Base-by-base conservation (phyloP, 2,797 vertebrate species). In the Enteromius anoplus region DNA sequence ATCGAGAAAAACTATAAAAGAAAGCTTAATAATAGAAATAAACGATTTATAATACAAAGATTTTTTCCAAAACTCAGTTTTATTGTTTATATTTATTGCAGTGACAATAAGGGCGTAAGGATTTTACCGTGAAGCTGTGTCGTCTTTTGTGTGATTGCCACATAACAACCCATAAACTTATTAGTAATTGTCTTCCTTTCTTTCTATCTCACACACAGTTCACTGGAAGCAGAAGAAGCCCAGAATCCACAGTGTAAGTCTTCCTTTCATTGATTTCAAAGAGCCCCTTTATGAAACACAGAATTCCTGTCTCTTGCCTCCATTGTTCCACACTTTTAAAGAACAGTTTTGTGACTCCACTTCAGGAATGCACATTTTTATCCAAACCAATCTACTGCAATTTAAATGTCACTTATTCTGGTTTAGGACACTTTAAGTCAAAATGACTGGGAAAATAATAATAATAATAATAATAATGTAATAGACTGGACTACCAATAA, bases 221-320 rank as follows among this genome's bases (percentile, higher is more conserved):
- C 89, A 77, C 86, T 88, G 90, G 91, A 92, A 89, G 87, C 87
- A 42, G 92, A 90, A 88, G 93, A 92, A 85, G 87, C 80, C 68
- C 87, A 92, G 68, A 90, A 91, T 87, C 90, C 91, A 88, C 91
- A 89, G 88, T 93, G 95, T 95, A 93, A 94, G 94, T 88, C 84
- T 88, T 86, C 83, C 90, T 91, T 91, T 90, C 88, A 87, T 87
- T 65, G 60, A 82, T 62, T 86, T 91, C 80, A 80, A 70, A 83
- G 71, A 88, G 80, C 17, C 69, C 45, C 58, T 85, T 85, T 85
- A 40, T 90, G 83, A 89, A 86, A 66, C 72, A 80, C 71, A 55
- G 11, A 49, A 86, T 78, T 68, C 26, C 7, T 75, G 85, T 77
- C 88, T 76, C 47, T 71, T 42, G 64, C 72, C 81, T 82, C 83